Evolutionary conservation across 2,113 vertebrate genomes (phyloP).

Genomic region (Raphicerus campestris): DNA sequence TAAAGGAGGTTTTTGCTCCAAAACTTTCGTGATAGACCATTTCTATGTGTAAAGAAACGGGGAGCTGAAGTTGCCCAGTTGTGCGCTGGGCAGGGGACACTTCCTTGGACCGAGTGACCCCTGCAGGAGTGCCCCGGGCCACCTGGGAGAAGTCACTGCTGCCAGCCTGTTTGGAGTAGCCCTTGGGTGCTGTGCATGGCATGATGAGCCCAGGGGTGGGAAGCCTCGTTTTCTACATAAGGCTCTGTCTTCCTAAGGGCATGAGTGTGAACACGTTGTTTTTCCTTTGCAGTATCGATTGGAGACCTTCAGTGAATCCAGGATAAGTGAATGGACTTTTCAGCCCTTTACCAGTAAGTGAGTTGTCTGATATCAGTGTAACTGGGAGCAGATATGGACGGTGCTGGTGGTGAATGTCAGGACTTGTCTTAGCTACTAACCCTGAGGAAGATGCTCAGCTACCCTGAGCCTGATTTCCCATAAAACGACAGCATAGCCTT

Average conservation of each 20-base stretch:
- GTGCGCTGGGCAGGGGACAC: background rate
- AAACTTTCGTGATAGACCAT: too few species aligned
- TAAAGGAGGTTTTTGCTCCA: background rate
- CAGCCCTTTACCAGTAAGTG: conserved; percentile 81
- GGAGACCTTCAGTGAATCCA: conserved; percentile 87
- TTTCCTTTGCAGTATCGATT: conserved; percentile 82
- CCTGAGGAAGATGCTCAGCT: background rate
- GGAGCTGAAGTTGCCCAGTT: fast-evolving
- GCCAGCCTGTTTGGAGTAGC: background rate
- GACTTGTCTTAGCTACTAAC: background rate
- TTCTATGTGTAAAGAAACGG: background rate
- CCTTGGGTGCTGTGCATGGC: background rate
- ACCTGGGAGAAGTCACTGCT: background rate
- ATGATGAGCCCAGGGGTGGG: background rate
- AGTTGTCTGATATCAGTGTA: background rate
- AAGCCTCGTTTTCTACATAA: background rate
- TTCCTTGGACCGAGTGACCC: background rate
- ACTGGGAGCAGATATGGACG: background rate
- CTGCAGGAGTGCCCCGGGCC: fast-evolving
- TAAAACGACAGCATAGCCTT: background rate
- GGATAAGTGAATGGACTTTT: conserved; percentile 85
- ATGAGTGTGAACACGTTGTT: background rate
- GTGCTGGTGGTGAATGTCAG: background rate
- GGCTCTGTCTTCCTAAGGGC: background rate
- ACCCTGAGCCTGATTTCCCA: background rate